These are phyloP conservation scores for Anser brachyrhynchus DNA, from an alignment of 2,113 vertebrate genomes.

Conservation along the genomic window DNA sequence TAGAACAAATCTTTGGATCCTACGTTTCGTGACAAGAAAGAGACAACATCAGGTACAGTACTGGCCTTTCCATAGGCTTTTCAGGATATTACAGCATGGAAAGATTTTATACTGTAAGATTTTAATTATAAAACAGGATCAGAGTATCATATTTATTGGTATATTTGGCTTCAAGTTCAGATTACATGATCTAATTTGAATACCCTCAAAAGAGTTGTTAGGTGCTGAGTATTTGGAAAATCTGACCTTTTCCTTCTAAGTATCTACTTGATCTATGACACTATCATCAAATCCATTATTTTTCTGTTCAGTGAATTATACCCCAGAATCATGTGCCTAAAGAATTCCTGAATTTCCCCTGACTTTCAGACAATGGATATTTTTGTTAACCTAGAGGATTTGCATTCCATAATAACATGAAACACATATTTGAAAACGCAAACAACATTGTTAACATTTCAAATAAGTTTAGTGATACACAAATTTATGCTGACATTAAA, in stretches of 20 bases:
- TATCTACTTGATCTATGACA: neutral
- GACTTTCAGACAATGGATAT: neutral
- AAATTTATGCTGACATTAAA: conserved; percentile 74
- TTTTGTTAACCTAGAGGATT: conserved; percentile 10
- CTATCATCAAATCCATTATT: neutral
- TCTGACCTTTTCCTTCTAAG: neutral
- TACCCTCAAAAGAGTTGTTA: neutral
- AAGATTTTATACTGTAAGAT: neutral
- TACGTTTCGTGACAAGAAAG: neutral
- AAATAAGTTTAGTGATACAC: conserved; percentile 59
- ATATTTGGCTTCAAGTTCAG: neutral
- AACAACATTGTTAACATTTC: conserved; percentile 65
- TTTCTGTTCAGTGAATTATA: neutral
- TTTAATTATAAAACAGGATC: neutral
- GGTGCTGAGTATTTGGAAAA: neutral
- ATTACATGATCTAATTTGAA: neutral
- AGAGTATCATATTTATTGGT: neutral
- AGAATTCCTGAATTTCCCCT: neutral
- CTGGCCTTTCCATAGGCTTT: neutral
- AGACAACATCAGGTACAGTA: neutral
- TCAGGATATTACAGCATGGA: neutral
- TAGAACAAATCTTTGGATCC: neutral
- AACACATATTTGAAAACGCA: conserved; percentile 55
- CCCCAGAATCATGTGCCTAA: neutral
- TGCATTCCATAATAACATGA: neutral